phyloP scores from a whole-genome alignment of 2,113 vertebrate genomes.

The Poecilia latipinna region DNA sequence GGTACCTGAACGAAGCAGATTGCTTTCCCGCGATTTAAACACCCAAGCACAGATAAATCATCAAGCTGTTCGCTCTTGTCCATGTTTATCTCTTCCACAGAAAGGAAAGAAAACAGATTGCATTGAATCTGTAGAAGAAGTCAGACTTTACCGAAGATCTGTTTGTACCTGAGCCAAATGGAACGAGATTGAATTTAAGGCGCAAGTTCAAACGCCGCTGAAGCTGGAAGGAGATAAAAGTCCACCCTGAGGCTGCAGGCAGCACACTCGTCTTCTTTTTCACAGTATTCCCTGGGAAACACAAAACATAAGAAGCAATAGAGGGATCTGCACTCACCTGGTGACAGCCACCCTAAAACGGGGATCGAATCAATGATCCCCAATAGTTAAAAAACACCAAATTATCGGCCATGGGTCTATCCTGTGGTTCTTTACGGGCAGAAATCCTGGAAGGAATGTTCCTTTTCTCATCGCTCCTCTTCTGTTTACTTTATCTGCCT shows the following conservation, averaged over 20 bases:
- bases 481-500: slow-evolving; percentile 49
- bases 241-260: slow-evolving; percentile 26
- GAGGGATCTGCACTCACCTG: slow-evolving; percentile 36
- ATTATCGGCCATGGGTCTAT: slow-evolving; percentile 21
- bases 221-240: slow-evolving; percentile 27
- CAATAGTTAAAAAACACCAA: slow-evolving; percentile 15
- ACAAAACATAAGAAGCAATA: slow-evolving; percentile 55
- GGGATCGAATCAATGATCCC: slow-evolving; percentile 73
- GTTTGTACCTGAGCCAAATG: slow-evolving; percentile 19
- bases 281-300: not conserved
- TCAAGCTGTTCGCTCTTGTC: not conserved
- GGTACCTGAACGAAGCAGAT: slow-evolving; percentile 18
- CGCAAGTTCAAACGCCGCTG: slow-evolving; percentile 2
- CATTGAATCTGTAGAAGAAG: not conserved
- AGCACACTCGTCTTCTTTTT: slow-evolving; percentile 7
- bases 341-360: slow-evolving; percentile 46
- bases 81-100: slow-evolving; percentile 9
- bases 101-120: not conserved
- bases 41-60: slow-evolving; percentile 19
- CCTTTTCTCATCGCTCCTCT: slow-evolving; percentile 36
- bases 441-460: slow-evolving; percentile 43
- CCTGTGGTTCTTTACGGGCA: slow-evolving; percentile 3
- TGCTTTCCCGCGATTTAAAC: slow-evolving; percentile 8
- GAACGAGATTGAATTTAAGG: slow-evolving; percentile 29
- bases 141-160: slow-evolving; percentile 19